phyloP scores from a whole-genome alignment of 92 coral and sea anemone genomes.

The Plumapathes pennacea region DNA sequence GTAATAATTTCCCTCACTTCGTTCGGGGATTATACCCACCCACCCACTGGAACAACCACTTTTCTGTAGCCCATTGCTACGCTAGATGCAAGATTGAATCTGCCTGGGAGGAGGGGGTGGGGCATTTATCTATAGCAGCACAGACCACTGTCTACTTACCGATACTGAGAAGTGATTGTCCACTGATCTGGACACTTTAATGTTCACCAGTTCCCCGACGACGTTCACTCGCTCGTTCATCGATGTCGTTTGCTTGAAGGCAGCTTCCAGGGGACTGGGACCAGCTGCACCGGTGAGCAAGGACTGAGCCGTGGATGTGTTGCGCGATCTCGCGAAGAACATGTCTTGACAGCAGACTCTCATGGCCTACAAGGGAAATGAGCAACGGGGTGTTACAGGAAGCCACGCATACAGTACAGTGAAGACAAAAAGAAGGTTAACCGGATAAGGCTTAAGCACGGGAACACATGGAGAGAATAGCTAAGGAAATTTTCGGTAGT shows the following conservation, averaged over 20 bases:
- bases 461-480: background rate
- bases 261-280: slow-evolving; percentile 74
- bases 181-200: slow-evolving; percentile 80
- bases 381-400: background rate
- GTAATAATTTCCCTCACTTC: too few relatives aligned
- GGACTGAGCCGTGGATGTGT: slow-evolving; percentile 58
- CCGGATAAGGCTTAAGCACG: background rate
- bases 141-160: slow-evolving; percentile 28
- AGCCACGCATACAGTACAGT: background rate
- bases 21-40: too few relatives aligned
- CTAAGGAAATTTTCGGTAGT: too few relatives aligned
- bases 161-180: slow-evolving; percentile 87
- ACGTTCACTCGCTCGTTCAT: slow-evolving; percentile 90
- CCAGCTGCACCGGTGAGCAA: slow-evolving; percentile 53
- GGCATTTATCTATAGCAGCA: too few relatives aligned
- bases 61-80: too few relatives aligned
- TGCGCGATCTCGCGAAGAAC: slow-evolving; percentile 96
- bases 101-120: too few relatives aligned
- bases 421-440: background rate
- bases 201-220: slow-evolving; percentile 95
- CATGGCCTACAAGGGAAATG: slow-evolving; percentile 64
- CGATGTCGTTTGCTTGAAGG: slow-evolving; percentile 75
- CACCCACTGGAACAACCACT: too few relatives aligned
- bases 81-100: too few relatives aligned
- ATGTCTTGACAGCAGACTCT: slow-evolving; percentile 95